Evolutionary conservation across 2,113 vertebrate genomes (phyloP).

Genomic region (Orcinus orca): DNA sequence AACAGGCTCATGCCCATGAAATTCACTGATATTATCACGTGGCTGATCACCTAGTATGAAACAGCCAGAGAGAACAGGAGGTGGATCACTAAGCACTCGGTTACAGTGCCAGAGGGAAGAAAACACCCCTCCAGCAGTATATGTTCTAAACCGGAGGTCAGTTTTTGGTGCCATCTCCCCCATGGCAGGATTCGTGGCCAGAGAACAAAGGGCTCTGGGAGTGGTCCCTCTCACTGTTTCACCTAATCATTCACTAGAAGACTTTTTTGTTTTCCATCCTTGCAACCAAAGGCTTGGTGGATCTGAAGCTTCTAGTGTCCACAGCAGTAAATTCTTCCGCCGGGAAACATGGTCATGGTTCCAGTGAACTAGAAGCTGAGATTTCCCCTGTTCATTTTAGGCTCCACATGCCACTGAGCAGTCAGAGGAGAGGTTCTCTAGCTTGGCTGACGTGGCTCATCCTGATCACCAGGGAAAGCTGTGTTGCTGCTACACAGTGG

Average conservation of each 20-base stretch:
- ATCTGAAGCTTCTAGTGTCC: neutral
- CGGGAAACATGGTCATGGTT: neutral
- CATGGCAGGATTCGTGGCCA: neutral
- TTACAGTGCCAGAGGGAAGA: neutral
- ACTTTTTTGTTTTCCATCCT: neutral
- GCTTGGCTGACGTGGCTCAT: neutral
- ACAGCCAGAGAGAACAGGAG: neutral
- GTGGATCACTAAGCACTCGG: neutral
- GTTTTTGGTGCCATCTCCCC: no score
- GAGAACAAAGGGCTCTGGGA: neutral
- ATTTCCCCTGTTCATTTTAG: neutral
- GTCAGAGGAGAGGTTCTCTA: neutral
- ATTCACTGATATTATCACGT: neutral
- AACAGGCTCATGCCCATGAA: neutral
- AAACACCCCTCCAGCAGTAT: neutral
- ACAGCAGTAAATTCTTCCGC: neutral
- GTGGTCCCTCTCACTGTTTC: neutral
- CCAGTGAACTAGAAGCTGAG: neutral
- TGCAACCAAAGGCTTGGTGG: neutral
- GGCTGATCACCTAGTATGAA: neutral
- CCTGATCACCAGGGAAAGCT: no score
- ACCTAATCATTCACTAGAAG: neutral
- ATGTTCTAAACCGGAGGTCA: neutral
- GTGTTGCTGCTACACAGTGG: neutral
- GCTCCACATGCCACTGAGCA: neutral